Conservation (phyloP, 2,113 vertebrate species). For the Hippocampus mohnikei region DNA sequence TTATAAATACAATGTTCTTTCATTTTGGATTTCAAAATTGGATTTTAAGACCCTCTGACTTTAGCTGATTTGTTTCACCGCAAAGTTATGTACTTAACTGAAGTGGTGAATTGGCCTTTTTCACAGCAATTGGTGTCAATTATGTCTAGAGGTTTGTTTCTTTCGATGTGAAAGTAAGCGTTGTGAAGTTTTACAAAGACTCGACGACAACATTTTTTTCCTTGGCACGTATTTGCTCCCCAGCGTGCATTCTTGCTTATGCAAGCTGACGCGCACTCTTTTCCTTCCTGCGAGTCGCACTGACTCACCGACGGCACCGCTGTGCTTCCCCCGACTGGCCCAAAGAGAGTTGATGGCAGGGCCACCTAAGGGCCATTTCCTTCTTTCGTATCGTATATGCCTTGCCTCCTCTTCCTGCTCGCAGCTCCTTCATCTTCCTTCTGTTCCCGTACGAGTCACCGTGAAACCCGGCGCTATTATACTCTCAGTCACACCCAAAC, state of each 20-base stretch:
- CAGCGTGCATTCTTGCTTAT: constrained; percentile 4
- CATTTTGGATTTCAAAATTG: no score
- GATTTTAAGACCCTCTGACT: no score
- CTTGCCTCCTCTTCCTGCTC: constrained; percentile 40
- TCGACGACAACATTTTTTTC: constrained; percentile 18
- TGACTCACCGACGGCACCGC: constrained; percentile 15
- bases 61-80: background rate
- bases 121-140: background rate
- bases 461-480: constrained; percentile 38
- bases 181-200: constrained; percentile 3
- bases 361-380: constrained; percentile 47
- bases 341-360: constrained; percentile 34
- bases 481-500: constrained; percentile 29
- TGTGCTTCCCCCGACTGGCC: constrained; percentile 23
- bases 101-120: background rate
- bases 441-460: constrained; percentile 21
- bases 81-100: background rate
- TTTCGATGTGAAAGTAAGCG: no score
- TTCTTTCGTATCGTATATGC: constrained; percentile 23
- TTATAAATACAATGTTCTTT: no score
- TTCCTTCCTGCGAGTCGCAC: constrained; percentile 23
- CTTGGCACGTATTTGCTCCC: constrained; percentile 2
- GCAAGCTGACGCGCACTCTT: constrained; percentile 22
- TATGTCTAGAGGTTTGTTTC: background rate
- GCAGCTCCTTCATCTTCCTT: constrained; percentile 31